These are phyloP conservation scores for Lepidocyrtoides sp. DNA, from an alignment of 2,888 invertebrate genomes.

Conservation along the genomic window DNA sequence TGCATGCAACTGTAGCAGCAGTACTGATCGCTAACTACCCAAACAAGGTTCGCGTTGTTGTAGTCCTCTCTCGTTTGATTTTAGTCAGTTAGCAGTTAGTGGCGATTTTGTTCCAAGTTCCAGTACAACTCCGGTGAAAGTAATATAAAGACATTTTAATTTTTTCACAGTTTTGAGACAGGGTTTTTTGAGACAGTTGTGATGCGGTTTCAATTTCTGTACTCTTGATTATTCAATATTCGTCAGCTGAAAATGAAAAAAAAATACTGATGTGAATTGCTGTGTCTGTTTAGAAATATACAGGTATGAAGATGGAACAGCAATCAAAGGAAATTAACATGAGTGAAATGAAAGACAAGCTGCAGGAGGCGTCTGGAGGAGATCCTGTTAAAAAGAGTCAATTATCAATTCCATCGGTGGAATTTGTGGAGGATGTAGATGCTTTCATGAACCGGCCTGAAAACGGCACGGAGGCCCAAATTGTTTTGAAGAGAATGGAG, in stretches of 20 bases:
- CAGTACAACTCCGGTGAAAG: too few species aligned
- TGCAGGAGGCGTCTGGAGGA: slow-evolving; percentile 20
- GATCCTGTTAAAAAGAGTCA: slow-evolving; percentile 17
- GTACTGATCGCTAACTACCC: too few species aligned
- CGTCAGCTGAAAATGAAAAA: background rate
- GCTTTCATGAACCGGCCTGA: slow-evolving; percentile 95
- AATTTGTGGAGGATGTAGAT: slow-evolving; percentile 94
- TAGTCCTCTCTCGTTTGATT: too few species aligned
- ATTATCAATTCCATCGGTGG: slow-evolving; percentile 79
- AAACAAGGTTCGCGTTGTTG: too few species aligned
- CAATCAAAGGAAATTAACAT: slow-evolving; percentile 54
- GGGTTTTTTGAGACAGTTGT: too few species aligned
- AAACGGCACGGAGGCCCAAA: slow-evolving; percentile 94
- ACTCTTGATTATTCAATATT: too few species aligned
- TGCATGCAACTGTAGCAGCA: too few species aligned
- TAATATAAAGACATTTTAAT: too few species aligned
- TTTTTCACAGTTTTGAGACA: too few species aligned
- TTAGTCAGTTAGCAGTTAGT: too few species aligned
- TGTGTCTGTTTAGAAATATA: background rate
- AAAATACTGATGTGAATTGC: background rate
- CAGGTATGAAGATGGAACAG: slow-evolving; percentile 68
- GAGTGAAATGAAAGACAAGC: slow-evolving; percentile 60
- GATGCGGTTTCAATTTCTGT: too few species aligned
- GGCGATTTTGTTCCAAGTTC: too few species aligned
- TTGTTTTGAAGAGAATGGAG: slow-evolving; percentile 94